Evolutionary conservation across 2,797 vertebrate genomes (phyloP), one percentile per base, ranked within the genome.

Genomic region (Enoplosus armatus): DNA sequence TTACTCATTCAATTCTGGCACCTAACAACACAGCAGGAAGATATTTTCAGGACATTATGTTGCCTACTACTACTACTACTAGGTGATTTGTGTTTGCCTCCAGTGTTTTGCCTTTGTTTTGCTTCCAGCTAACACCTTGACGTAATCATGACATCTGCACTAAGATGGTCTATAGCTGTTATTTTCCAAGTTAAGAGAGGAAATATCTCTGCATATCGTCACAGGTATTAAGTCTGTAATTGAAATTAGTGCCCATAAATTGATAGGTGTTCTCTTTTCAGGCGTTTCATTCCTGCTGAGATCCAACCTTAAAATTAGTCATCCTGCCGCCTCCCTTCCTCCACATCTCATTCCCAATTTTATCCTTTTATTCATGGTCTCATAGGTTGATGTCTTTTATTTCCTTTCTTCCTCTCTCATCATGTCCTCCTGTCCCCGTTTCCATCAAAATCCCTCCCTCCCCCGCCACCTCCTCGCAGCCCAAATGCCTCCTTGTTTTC

Each of bases 401-500:
- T 62, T 26, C 29, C 18, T 41, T 41, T 50, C 43, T 8, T 64
- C 33, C 26, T 56, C 29, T 37, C 33, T 41, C 26, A n/a, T 72
- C 41, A 26, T 41, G 43, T 56, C 26, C 26, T 60, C 26, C 26
- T 31, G 9, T 55, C 33, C 12, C 35, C 0, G 18, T 65, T 72
- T 53, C 50, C 39, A 61, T 68, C 39, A 69, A 4, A 53, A 6
- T 26, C 16, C 37, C 29, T 62, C 26, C 33, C 33, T 8, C 16
- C 48, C 5, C 16, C 74, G 14, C 45, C 35, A 12, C 15, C 26
- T 24, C 4, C 20, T 12, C 48, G 24, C 50, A 43, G 41, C 31
- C 24, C 47, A 39, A 33, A 51, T 53, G 18, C 39, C 31, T 47
- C 62, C 71, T 69, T 63, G 64, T 56, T 68, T 67, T 29, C 58